These are phyloP conservation scores for Protophormia terraenovae DNA, from an alignment of 2,888 invertebrate species.

Conservation along the genomic window DNA sequence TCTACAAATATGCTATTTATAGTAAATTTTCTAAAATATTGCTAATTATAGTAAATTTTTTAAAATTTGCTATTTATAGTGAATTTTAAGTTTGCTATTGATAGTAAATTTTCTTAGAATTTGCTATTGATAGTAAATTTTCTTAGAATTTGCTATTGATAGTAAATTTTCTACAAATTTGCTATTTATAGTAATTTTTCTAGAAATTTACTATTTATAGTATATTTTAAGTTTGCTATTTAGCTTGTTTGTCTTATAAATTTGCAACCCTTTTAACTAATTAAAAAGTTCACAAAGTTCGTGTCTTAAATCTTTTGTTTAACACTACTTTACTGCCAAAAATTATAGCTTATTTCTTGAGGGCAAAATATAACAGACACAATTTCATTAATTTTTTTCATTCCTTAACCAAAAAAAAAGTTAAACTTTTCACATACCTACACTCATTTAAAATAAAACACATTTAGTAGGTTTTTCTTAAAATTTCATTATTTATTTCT, in stretches of 20 bases:
- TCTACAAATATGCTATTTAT: not conserved
- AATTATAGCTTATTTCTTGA: not conserved
- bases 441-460: not conserved
- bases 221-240: no score
- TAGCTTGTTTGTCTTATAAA: no score
- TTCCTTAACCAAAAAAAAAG: not conserved
- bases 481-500: constrained; percentile 40
- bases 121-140: no score
- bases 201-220: no score
- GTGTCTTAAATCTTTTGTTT: constrained; percentile 16
- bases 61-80: no score
- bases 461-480: not conserved
- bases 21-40: not conserved
- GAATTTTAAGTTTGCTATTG: no score
- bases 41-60: no score
- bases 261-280: no score
- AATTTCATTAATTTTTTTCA: not conserved
- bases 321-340: not conserved
- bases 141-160: no score
- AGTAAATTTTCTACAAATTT: no score
- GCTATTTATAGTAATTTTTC: no score
- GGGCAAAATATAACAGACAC: not conserved
- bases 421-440: not conserved
- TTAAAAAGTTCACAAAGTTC: not conserved
- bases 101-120: no score